A percentile compares a stretch with the other conserved stretches of the same genome.
phyloP scores from a whole-genome alignment of 2,888 invertebrate species.

The Bruchidius siliquastri region DNA sequence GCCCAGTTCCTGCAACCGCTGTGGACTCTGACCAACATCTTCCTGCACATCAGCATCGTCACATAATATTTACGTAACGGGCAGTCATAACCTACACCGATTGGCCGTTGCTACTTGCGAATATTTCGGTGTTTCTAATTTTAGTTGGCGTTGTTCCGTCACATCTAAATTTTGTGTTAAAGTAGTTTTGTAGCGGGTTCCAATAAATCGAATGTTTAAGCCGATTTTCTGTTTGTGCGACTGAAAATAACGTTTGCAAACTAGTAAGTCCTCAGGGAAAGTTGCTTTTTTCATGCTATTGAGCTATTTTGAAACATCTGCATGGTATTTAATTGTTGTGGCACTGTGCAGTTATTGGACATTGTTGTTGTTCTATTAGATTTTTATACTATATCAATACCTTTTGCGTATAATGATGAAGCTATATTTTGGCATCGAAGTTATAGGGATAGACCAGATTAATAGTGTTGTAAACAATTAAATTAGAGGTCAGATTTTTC shows the following conservation, averaged over 20 bases:
- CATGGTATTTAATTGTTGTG: background rate
- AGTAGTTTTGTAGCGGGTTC: background rate
- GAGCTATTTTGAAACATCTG: background rate
- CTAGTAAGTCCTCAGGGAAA: background rate
- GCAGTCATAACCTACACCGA: background rate
- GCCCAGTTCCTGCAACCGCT: slow-evolving; percentile 7
- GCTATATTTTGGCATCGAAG: too few relatives aligned
- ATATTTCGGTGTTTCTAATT: background rate
- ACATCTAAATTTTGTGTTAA: background rate
- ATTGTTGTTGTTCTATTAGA: too few relatives aligned
- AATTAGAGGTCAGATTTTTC: too few relatives aligned
- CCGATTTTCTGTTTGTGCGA: background rate
- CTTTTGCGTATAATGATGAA: too few relatives aligned
- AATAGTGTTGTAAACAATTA: too few relatives aligned
- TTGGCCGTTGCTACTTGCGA: background rate
- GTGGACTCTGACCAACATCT: background rate
- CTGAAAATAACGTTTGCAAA: background rate
- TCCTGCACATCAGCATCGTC: background rate
- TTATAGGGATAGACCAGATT: too few relatives aligned
- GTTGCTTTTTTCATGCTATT: background rate
- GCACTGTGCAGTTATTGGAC: background rate
- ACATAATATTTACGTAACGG: background rate
- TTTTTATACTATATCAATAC: too few relatives aligned
- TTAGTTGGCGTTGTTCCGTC: background rate
- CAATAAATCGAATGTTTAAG: background rate